Percentiles rank a stretch among this genome's conserved stretches.
These are phyloP conservation scores for Leptopterna dolabrata DNA, from an alignment of 2,888 invertebrate genomes.

Conservation along the genomic window DNA sequence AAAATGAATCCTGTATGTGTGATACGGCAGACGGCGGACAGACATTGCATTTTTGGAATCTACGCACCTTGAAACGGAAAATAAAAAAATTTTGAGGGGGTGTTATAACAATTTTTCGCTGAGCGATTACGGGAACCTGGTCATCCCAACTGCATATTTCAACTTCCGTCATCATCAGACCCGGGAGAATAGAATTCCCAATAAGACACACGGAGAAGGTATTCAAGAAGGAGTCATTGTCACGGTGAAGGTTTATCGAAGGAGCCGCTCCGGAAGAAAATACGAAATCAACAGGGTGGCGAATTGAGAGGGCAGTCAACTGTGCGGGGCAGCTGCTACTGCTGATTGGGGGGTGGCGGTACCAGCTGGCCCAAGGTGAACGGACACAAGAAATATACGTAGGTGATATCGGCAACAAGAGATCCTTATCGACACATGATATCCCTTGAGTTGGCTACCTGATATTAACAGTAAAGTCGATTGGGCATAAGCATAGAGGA, in stretches of 20 bases:
- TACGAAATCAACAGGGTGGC: slow-evolving; percentile 22
- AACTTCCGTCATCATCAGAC: neutral
- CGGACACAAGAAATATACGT: neutral
- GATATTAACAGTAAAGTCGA: no score
- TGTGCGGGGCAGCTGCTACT: neutral
- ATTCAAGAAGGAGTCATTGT: neutral
- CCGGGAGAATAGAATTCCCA: neutral
- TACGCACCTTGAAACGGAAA: no score
- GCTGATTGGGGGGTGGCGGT: neutral
- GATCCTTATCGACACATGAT: slow-evolving; percentile 1
- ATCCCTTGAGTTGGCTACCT: no score
- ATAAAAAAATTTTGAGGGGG: no score
- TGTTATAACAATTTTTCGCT: no score
- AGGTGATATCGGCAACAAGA: neutral
- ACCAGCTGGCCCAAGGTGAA: neutral
- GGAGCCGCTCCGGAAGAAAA: slow-evolving; percentile 5
- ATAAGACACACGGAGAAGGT: neutral
- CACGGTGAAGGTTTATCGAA: neutral
- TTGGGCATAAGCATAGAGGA: no score
- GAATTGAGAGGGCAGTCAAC: slow-evolving; percentile 18
- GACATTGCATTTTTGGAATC: no score
- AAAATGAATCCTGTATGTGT: no score
- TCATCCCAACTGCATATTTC: neutral
- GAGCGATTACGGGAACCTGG: neutral
- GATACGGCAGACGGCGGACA: no score